Evolutionary conservation across 2,113 vertebrate genomes (phyloP), one percentile per base, ranked within the genome.

Genomic region (Upupa epops): DNA sequence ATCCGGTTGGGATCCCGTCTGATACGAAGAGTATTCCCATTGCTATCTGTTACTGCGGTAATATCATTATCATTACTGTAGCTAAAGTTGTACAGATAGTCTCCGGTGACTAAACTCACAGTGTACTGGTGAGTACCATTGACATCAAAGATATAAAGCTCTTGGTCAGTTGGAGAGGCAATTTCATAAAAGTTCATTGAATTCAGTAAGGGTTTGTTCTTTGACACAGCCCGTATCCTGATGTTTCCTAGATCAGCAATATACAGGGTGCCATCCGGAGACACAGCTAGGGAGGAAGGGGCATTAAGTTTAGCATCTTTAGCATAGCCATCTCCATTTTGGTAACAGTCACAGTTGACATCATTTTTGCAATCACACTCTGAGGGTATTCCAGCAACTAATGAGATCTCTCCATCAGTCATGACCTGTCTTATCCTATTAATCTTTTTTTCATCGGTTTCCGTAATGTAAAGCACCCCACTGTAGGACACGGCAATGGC

Each of bases 331-430:
- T 99, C 99, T 9, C 99, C 99, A 2, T 97, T 98, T 92, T 99
- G 98, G 92, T 99, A 99, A 68, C 99, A 99, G 97, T 99, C 99
- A 36, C 99, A 99, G 97, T 99, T 99, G 97, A 98, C 98, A 28
- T 99, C 99, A 1, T 98, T 99, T 96, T 99, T 99, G 97, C 99
- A 99, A 89, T 99, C 99, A 34, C 99, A 99, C 69, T 99, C 99
- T 0, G 99, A 99, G 31, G 97, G 98, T 63, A 98, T 97, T 34
- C 99, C 99, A 3, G 99, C 99, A 89, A 99, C 98, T 80, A 99
- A 97, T 6, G 98, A 98, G 95, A 99, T 99, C 96, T 99, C 99
- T 7, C 99, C 99, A n/a, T 99, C 98, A 4, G 98, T 98, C 7
- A 99, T 99, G 65, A 99, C 98, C 94, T 98, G 98, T 40, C 99